phyloP scores from a whole-genome alignment of 2,113 vertebrate species.

The Trogon melanurus region DNA sequence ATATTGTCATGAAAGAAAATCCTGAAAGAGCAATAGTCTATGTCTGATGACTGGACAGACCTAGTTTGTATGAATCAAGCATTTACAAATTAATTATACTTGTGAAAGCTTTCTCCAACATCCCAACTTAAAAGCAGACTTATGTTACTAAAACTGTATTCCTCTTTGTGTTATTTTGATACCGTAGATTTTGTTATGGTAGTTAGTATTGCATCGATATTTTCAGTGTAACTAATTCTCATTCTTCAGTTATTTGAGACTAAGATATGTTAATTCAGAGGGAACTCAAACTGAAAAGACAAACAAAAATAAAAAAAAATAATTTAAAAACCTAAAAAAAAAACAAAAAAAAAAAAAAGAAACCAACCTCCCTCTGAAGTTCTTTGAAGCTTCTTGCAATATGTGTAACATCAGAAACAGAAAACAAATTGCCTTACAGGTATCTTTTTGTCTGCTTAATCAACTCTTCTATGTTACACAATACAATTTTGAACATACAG shows the following conservation, averaged over 20 bases:
- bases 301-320: neutral
- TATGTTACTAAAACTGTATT: neutral
- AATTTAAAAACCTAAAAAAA: too few relatives aligned
- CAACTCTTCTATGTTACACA: neutral
- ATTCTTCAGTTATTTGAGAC: neutral
- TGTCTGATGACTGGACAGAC: slow-evolving; percentile 7
- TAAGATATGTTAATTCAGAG: neutral
- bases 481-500: neutral
- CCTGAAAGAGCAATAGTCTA: neutral
- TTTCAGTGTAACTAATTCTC: neutral
- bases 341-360: neutral
- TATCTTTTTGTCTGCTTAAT: neutral
- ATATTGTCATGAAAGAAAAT: slow-evolving; percentile 22
- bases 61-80: neutral
- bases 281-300: neutral
- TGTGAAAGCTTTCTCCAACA: slow-evolving; percentile 37
- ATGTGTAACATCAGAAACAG: neutral
- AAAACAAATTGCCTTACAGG: neutral
- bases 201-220: neutral
- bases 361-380: accelerated
- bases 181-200: neutral
- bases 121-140: neutral
- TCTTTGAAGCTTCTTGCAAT: neutral
- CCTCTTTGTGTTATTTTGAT: neutral
- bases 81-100: slow-evolving; percentile 40